A percentile compares a stretch with the other conserved stretches of the same genome.
phyloP scores from a whole-genome alignment of 1,140 invertebrate species.

The Hylaeus anthracinus region DNA sequence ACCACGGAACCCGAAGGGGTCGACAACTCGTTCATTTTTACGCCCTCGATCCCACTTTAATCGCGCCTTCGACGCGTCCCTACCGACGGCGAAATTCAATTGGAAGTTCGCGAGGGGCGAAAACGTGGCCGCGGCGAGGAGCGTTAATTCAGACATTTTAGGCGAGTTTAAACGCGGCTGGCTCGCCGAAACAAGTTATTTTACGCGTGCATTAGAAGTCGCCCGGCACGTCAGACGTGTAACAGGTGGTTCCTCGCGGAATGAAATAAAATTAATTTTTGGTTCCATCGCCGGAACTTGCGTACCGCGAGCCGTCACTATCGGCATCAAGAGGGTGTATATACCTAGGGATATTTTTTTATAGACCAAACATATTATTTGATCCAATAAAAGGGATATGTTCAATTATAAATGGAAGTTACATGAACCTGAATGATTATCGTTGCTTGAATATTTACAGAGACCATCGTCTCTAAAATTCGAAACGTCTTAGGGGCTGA shows the following conservation, averaged over 20 bases:
- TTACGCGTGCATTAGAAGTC: constrained; percentile 9
- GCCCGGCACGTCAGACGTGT: constrained; percentile 8
- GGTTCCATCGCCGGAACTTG: background rate
- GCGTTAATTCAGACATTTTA: background rate
- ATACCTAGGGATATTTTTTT: too few species aligned
- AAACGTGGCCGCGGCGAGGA: background rate
- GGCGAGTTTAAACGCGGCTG: background rate
- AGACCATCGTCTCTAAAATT: too few species aligned
- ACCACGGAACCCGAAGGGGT: constrained; percentile 4
- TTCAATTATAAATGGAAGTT: too few species aligned
- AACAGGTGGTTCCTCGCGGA: constrained; percentile 42
- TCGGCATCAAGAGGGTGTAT: background rate
- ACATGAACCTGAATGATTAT: too few species aligned
- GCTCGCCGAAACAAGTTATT: constrained; percentile 5
- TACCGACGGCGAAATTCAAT: constrained; percentile 7
- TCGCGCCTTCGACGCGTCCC: constrained; percentile 1
- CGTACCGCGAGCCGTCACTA: constrained; percentile 8
- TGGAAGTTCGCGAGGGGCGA: background rate
- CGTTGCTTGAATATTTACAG: too few species aligned
- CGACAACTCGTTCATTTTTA: background rate
- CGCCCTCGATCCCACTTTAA: constrained; percentile 8
- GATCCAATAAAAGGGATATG: too few species aligned
- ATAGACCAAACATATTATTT: too few species aligned
- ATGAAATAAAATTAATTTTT: constrained; percentile 52
- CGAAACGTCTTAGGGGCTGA: too few species aligned